Conservation (phyloP, 2,113 vertebrate genomes). For the Pavo muticus region DNA sequence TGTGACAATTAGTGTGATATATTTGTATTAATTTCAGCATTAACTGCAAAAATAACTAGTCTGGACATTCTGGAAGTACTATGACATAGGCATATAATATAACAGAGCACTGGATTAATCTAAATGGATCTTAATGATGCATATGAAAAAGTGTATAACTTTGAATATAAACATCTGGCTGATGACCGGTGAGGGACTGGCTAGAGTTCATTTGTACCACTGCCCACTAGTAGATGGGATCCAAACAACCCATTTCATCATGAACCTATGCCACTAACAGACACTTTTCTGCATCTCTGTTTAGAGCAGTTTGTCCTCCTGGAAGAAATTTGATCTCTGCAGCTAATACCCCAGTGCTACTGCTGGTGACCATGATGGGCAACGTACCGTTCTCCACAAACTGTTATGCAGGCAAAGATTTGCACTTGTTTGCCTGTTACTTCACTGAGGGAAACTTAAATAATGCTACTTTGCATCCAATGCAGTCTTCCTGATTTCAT, state of each 20-base stretch:
- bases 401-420: not conserved
- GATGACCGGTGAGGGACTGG: not conserved
- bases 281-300: accelerated
- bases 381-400: accelerated
- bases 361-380: not conserved
- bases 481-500: not conserved
- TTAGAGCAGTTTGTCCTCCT: not conserved
- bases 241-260: conserved; percentile 16
- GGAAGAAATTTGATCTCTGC: not conserved
- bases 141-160: conserved; percentile 49
- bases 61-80: not conserved
- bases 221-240: not conserved
- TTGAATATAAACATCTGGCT: conserved; percentile 63
- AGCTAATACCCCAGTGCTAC: not conserved
- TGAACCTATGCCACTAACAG: not conserved
- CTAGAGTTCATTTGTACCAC: not conserved
- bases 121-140: conserved; percentile 61
- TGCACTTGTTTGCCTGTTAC: not conserved
- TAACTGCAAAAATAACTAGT: conserved; percentile 20
- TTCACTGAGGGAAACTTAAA: not conserved
- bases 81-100: conserved; percentile 24
- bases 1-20: not conserved
- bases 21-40: conserved; percentile 38
- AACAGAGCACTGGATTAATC: conserved; percentile 3
- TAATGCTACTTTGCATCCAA: not conserved